Evolutionary conservation across 2,797 vertebrate genomes (phyloP).

Genomic region (Poeciliopsis paucimaculata): DNA sequence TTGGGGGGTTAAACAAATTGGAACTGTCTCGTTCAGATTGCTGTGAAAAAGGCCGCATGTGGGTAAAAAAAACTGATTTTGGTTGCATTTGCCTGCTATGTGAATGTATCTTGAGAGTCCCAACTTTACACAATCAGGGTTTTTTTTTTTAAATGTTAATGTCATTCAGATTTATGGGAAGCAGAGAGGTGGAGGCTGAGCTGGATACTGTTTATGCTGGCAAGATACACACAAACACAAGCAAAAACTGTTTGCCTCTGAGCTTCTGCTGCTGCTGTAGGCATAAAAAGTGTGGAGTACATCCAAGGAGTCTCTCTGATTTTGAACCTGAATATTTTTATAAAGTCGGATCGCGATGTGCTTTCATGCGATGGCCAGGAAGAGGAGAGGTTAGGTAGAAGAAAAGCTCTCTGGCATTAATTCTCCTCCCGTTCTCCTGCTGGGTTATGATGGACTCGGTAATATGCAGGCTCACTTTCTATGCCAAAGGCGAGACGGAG

Average conservation of each 20-base stretch:
- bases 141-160: conserved; percentile 72
- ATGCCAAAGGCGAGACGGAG: conserved; percentile 68
- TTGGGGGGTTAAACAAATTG: no score
- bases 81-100: no score
- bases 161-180: conserved; percentile 76
- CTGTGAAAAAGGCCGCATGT: no score
- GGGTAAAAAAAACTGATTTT: no score
- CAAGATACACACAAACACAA: conserved; percentile 60
- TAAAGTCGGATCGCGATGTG: conserved; percentile 21
- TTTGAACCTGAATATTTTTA: conserved; percentile 11
- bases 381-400: conserved; percentile 35
- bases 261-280: conserved; percentile 30
- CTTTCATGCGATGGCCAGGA: conserved; percentile 59
- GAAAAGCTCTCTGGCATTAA: conserved; percentile 56
- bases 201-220: conserved; percentile 65
- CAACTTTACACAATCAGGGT: conserved; percentile 33
- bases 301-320: conserved; percentile 19
- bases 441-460: conserved; percentile 73
- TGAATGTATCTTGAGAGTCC: conserved; percentile 19
- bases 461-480: conserved; percentile 77
- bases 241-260: conserved; percentile 49
- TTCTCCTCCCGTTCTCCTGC: conserved; percentile 66
- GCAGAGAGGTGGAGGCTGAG: conserved; percentile 52
- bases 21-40: no score
- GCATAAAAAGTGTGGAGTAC: conserved; percentile 8